Evolutionary conservation across 2,888 invertebrate genomes (phyloP), one percentile per base, ranked within the genome.

Genomic region (Melieria omissa): DNA sequence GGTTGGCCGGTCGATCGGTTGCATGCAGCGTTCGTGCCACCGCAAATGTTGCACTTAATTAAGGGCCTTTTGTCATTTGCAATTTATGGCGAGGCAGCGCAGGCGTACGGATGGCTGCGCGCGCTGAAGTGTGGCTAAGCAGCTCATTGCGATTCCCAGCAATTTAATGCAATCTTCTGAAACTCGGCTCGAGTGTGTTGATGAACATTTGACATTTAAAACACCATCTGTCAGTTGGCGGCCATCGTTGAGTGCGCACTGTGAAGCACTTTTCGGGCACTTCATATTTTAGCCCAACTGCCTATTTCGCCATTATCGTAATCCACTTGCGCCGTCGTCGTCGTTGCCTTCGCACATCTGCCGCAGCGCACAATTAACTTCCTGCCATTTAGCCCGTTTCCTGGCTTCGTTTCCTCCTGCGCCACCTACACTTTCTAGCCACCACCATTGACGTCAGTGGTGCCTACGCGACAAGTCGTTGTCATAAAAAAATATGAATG

Each of bases 1-100:
- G 8, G 55, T 47, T 4, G 58, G 29, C 3, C 29, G 41, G 42
- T 5, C 12, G 16, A 14, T 16, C n/a, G 41, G 65, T 65, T 70
- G 64, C 58, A 58, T 65, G 57, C 58, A 49, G 52, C 64, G 16
- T 52, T 65, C 16, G 62, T 54, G 16, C 65, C 60, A 52, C 42
- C 65, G 45, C 65, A 73, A 62, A 65, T 73, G 71, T 73, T 68
- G 46, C 42, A 44, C 65, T 71, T 73, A 73, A 71, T 73, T 73
- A 71, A 71, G 68, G 70, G 58, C 65, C 71, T 73, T 73, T 68
- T 71, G 73, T 71, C 70, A 73, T 60, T 71, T 42, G 42, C 57
- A 73, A 73, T 73, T 73, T 71, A 73, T 71, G 52, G 29, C 29
- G 29, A 29, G 62, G 58, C 41, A 63, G 45, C 69, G 62, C 62